phyloP scores from a whole-genome alignment of 2,888 invertebrate species.

The Netelia inedita region DNA sequence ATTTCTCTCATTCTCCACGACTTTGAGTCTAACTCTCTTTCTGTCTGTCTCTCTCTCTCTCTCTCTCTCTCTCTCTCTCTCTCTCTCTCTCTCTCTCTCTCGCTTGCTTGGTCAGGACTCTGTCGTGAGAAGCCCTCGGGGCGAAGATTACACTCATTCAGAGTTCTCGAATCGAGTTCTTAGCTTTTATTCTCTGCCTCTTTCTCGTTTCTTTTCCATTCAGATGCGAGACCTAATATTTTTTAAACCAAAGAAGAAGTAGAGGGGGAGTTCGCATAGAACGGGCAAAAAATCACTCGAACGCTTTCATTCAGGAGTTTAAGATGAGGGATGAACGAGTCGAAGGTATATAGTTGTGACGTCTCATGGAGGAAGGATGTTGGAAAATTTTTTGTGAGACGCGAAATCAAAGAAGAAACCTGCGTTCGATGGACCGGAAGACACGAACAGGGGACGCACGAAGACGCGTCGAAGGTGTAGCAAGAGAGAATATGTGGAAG shows the following conservation, averaged over 20 bases:
- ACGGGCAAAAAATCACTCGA: background rate
- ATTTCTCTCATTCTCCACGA: conserved; percentile 34
- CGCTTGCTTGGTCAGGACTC: conserved; percentile 46
- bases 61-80: conserved; percentile 43
- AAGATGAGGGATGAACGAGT: conserved; percentile 14
- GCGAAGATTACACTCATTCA: conserved; percentile 83
- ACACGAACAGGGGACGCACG: conserved; percentile 26
- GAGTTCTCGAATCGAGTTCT: conserved; percentile 74
- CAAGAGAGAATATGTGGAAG: conserved; percentile 4
- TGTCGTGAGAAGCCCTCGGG: conserved; percentile 69
- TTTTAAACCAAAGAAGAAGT: background rate
- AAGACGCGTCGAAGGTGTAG: background rate
- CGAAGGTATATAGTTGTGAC: background rate
- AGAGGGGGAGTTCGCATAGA: background rate
- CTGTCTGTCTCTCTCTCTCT: conserved; percentile 40
- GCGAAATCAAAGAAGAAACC: background rate
- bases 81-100: conserved; percentile 37
- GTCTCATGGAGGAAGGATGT: background rate
- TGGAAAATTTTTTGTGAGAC: conserved; percentile 17
- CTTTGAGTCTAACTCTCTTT: conserved; percentile 33
- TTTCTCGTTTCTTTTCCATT: conserved; percentile 64
- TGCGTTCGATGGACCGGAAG: conserved; percentile 58
- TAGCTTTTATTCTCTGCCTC: conserved; percentile 71
- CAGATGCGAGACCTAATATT: conserved; percentile 63
- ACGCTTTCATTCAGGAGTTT: conserved; percentile 14